Evolutionary conservation across 2,888 invertebrate genomes (phyloP), one percentile per base, ranked within the genome.

Genomic region (Dendrolimus pini): DNA sequence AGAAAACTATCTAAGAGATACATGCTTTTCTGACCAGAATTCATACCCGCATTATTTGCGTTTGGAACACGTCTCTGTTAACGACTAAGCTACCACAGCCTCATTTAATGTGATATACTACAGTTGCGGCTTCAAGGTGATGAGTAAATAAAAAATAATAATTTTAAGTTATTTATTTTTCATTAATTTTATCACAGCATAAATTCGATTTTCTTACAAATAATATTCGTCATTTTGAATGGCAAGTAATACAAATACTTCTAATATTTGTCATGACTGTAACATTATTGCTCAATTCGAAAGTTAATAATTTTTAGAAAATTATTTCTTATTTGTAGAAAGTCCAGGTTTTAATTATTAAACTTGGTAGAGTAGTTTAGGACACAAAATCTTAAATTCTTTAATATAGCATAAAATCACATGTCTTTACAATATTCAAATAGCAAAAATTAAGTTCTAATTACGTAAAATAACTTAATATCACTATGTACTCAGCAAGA

Each of bases 381-480:
- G 30, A 47, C 3, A 47, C 8, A 47, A 10, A 47, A 0, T 0
- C 12, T 47, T 47, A 47, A 47, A 47, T 12, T 47, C 1, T 10
- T 10, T 9, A 47, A 47, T 12, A 47, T 47, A 47, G 47, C 47
- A 47, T 47, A 47, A 47, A 47, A 9, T 47, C 47, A 47, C 47
- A 47, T 47, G 9, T 47, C 47, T 12, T 9, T 47, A 47, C 47
- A 47, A 47, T 10, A 47, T 9, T 47, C 12, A 12, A 47, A 47
- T 47, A 47, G 47, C 10, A 47, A 47, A 47, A 47, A 9, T 47
- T 47, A 47, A 47, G 47, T 30, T 30, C 30, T 30, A 30, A 67
- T 53, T 66, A 61, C 57, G 60, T 47, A 47, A 47, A 47, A 47
- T 47, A 47, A 47, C 47, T 47, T 47, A 47, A 9, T 47, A 47